Base-by-base conservation (phyloP, 2,797 vertebrate species). In the Lycodopsis pacificus region DNA sequence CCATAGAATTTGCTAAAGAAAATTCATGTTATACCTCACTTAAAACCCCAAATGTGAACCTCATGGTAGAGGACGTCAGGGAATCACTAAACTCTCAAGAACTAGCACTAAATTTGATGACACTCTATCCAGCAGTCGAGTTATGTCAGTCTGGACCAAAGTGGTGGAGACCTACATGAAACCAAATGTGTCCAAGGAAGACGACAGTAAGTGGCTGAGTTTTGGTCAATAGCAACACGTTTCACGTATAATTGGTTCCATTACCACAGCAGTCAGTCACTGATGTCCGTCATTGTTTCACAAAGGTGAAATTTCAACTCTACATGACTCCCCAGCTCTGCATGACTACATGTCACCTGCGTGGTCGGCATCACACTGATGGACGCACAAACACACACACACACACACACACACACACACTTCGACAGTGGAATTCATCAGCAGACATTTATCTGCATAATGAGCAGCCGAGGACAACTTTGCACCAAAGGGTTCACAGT, bases 401-500 rank as follows among this genome's bases (percentile, higher is more conserved):
- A 20, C 46, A 48, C 19, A 20, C 48, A 61, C 63, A 66, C 42
- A 19, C 40, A 40, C 46, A 20, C 46, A 48, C 19, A 20, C 48
- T 64, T n/a, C 3, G 27, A 76, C 79, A 72, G 58, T 15, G 7
- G 62, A 82, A 68, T 64, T 65, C 67, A 68, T 76, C 79, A 84
- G 57, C 32, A 70, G 70, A 71, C 58, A 65, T 78, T 86, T 63
- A 76, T 85, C 80, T 76, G 44, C 14, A 2, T 78, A 81, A 81
- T 80, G 82, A 84, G 85, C 70, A 73, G 36, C 19, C 1, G 67
- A 73, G 49, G 76, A 86, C 74, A 81, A 76, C 61, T 62, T 59
- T 67, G 54, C 56, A 38, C 32, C 34, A 38, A 68, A 57, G 63
- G 48, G 48, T 71, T 40, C 40, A 22, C 13, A 71, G 65, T 71